These are phyloP conservation scores for Drosophila ercepeae DNA, from an alignment of 1,140 invertebrate species.

Conservation along the genomic window DNA sequence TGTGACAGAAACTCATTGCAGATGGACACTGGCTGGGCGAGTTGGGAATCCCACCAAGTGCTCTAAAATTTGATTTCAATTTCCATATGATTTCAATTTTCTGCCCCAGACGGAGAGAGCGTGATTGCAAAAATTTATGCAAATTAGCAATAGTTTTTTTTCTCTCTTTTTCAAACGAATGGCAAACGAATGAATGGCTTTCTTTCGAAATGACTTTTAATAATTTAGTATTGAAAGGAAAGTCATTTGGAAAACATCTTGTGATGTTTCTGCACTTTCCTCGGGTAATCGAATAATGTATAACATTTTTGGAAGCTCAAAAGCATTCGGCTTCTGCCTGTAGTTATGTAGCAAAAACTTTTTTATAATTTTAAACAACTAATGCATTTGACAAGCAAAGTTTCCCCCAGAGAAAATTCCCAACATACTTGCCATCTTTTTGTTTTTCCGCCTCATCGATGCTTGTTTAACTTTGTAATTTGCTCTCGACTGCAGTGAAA, in stretches of 20 bases:
- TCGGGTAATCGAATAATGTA: not conserved
- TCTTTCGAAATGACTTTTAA: not conserved
- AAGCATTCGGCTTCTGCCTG: too few species aligned
- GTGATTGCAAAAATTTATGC: conserved; percentile 29
- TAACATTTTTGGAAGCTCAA: too few species aligned
- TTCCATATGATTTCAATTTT: conserved; percentile 68
- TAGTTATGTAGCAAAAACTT: not conserved
- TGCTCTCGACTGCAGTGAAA: conserved; percentile 36
- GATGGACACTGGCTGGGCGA: conserved; percentile 44
- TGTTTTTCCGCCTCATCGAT: conserved; percentile 20
- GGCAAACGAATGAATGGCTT: conserved; percentile 9
- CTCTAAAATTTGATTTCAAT: conserved; percentile 77
- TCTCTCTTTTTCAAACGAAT: not conserved
- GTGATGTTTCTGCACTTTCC: not conserved
- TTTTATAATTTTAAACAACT: not conserved
- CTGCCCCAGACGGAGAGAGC: not conserved
- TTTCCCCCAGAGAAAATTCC: not conserved
- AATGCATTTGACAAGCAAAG: not conserved
- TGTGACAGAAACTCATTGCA: conserved; percentile 56
- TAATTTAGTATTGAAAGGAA: conserved; percentile 14
- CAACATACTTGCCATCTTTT: conserved; percentile 5
- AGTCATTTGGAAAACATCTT: not conserved
- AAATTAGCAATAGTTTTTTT: conserved; percentile 32
- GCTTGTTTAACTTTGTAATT: conserved; percentile 34
- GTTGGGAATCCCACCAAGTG: conserved; percentile 59